Percentiles rank a stretch among this genome's conserved stretches.
Evolutionary conservation across 2,888 invertebrate genomes (phyloP).

Genomic region (Enchytraeus crypticus): DNA sequence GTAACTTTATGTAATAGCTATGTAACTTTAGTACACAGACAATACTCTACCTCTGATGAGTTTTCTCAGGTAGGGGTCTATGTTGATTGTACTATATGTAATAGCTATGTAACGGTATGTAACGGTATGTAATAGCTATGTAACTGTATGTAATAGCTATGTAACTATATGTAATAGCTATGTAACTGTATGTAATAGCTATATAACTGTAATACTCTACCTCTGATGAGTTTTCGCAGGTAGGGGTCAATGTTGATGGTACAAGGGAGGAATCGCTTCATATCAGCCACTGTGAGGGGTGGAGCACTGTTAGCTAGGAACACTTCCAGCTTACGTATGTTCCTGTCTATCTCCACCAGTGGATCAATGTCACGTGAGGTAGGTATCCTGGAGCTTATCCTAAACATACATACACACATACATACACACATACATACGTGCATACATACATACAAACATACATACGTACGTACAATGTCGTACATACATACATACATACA

Average conservation of each 20-base stretch:
- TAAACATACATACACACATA: neutral
- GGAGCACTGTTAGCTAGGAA: slow-evolving; percentile 71
- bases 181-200: too few species aligned
- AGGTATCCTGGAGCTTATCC: slow-evolving; percentile 63
- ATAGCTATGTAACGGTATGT: too few species aligned
- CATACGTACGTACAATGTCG: neutral
- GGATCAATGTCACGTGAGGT: slow-evolving; percentile 78
- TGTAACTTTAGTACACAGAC: too few species aligned
- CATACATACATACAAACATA: neutral
- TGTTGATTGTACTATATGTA: neutral
- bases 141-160: too few species aligned
- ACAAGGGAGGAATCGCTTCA: slow-evolving; percentile 91
- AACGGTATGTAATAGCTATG: too few species aligned
- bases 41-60: neutral
- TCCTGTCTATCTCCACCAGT: slow-evolving; percentile 80
- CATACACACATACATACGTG: neutral
- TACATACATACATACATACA: neutral
- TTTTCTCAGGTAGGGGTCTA: neutral
- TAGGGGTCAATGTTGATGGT: slow-evolving; percentile 97
- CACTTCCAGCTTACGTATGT: slow-evolving; percentile 87
- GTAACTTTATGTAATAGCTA: too few species aligned
- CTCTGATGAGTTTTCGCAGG: slow-evolving; percentile 90
- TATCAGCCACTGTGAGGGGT: slow-evolving; percentile 49
- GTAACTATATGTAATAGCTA: too few species aligned
- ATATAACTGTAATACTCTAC: slow-evolving; percentile 50